Percentiles rank a stretch among this genome's conserved stretches.
Conservation (phyloP, 2,888 invertebrate genomes). For the Entomobrya multifasciata region DNA sequence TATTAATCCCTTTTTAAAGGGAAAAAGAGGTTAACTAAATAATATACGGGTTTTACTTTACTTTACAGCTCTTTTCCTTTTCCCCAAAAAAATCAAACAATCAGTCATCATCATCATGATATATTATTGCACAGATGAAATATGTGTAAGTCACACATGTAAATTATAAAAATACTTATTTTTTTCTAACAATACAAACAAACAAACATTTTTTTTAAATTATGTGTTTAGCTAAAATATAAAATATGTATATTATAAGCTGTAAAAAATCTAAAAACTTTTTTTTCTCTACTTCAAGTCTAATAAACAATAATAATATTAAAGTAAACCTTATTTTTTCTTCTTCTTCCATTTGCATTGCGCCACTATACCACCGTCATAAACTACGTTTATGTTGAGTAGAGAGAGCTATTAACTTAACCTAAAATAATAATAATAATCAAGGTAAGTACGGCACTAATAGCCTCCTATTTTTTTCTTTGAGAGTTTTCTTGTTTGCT, state of each 20-base stretch:
- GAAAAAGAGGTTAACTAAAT: conserved; percentile 13
- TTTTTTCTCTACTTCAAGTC: neutral
- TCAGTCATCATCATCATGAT: conserved; percentile 59
- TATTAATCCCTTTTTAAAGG: neutral
- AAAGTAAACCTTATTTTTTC: no score
- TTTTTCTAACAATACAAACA: conserved; percentile 56
- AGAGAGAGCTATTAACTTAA: conserved; percentile 44
- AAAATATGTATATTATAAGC: conserved; percentile 28
- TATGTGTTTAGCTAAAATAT: neutral
- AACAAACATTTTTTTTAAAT: conserved; percentile 61
- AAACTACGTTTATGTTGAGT: conserved; percentile 64
- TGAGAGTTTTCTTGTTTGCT: conserved; percentile 5
- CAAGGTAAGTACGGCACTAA: neutral
- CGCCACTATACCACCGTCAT: conserved; percentile 24
- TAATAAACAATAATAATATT: neutral
- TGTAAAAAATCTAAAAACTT: conserved; percentile 29
- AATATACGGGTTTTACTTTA: conserved; percentile 41
- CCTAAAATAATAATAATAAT: conserved; percentile 45
- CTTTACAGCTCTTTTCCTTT: no score
- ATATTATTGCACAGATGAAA: conserved; percentile 53
- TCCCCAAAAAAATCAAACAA: conserved; percentile 40
- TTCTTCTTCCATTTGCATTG: no score
- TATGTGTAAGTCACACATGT: conserved; percentile 47
- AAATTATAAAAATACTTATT: conserved; percentile 29
- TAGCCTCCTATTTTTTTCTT: conserved; percentile 18